Conservation (phyloP, 2,797 vertebrate genomes). For the Oreochromis mossambicus region DNA sequence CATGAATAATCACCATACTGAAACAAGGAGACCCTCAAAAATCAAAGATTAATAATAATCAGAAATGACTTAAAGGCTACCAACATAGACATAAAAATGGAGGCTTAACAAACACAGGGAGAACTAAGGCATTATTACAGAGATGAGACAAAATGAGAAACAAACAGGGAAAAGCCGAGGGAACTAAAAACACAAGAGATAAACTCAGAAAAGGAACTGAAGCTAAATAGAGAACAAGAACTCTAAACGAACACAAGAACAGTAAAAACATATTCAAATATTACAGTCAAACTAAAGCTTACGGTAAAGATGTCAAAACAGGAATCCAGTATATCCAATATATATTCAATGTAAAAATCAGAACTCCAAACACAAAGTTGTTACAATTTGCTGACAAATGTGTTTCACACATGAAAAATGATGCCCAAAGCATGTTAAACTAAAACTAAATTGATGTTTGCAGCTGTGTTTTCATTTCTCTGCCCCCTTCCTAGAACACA, state of each 20-base stretch:
- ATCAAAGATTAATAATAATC: background rate
- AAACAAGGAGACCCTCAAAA: background rate
- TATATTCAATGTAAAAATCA: background rate
- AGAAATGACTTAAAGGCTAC: background rate
- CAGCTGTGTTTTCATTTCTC: background rate
- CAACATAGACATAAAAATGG: background rate
- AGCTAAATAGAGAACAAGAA: background rate
- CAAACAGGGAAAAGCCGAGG: fast-evolving
- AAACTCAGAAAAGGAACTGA: background rate
- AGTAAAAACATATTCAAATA: background rate
- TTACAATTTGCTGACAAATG: background rate
- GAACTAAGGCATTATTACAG: background rate
- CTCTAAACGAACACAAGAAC: background rate
- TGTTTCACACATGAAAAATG: background rate
- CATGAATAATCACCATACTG: background rate
- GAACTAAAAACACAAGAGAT: background rate
- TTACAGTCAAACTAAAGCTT: background rate
- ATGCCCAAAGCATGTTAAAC: background rate
- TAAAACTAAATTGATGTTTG: background rate
- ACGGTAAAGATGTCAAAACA: background rate
- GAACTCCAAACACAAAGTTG: background rate
- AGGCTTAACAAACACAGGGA: background rate
- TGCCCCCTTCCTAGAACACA: background rate
- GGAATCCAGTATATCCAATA: background rate
- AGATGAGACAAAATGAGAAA: background rate